Percentiles rank a stretch among this genome's conserved stretches.
Evolutionary conservation across 2,113 vertebrate genomes (phyloP).

Genomic region (Pterocles orientalis): DNA sequence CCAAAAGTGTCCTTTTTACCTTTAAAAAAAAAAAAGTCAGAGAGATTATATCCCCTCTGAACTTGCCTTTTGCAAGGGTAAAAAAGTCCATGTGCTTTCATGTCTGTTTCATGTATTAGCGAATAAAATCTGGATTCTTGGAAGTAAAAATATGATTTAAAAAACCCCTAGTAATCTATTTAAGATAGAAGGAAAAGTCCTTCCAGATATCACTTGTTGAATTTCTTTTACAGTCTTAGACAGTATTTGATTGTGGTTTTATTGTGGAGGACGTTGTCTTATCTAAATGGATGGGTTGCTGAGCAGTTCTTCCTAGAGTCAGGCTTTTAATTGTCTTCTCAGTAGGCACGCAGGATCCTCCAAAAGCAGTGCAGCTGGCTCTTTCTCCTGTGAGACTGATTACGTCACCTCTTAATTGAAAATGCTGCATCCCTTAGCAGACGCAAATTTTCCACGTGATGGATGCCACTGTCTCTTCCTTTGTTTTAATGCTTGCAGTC

Average conservation of each 20-base stretch:
- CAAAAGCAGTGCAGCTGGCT: slow-evolving; percentile 50
- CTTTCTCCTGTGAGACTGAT: slow-evolving; percentile 55
- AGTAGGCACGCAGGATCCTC: neutral
- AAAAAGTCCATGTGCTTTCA: neutral
- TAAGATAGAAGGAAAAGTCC: neutral
- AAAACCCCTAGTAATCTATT: neutral
- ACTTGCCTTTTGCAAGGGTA: neutral
- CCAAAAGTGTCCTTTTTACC: neutral
- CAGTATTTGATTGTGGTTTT: neutral
- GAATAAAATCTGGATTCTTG: neutral
- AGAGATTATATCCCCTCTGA: neutral
- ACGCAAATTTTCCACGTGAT: neutral
- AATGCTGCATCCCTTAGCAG: slow-evolving; percentile 57
- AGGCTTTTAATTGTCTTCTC: slow-evolving; percentile 28
- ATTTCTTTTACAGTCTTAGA: neutral
- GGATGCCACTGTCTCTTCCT: neutral
- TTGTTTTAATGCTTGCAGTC: neutral
- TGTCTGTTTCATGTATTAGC: neutral
- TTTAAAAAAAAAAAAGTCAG: neutral
- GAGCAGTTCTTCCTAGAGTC: neutral
- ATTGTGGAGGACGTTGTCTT: neutral
- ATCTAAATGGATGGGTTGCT: neutral
- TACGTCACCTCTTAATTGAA: slow-evolving; percentile 60
- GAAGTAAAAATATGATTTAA: neutral
- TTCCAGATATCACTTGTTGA: neutral